Evolutionary conservation across 2,888 invertebrate species (phyloP), one percentile per base, ranked within the genome.

Genomic region (Lasioglossum figueresi): DNA sequence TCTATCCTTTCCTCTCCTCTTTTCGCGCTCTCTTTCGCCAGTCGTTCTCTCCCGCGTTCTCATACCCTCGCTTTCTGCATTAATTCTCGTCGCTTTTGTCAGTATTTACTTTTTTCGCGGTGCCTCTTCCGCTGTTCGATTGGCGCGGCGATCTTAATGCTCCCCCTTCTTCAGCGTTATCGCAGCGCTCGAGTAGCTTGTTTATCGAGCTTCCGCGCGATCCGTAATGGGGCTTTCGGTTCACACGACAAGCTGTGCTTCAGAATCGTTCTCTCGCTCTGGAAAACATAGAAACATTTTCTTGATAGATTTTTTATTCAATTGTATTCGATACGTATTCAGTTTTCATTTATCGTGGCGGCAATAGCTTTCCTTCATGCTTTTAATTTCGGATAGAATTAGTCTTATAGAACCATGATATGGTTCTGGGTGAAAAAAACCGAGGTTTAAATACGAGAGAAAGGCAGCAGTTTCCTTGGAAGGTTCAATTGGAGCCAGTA

Each of bases 141-240:
- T 86, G 81, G 79, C 83, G 82, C 78, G 77, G 75, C 71, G 77
- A 79, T 87, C 87, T 76, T 80, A 81, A 82, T 79, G 81, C 84
- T 34, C 70, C 72, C 79, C 79, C 85, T 79, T 84, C 84, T 73
- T 63, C 8, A 6, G 72, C 48, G 34, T 75, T 84, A 84, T 84
- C 79, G 79, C 40, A 37, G 34, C 75, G 16, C 79, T 84, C 27
- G 71, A 76, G 68, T 59, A 63, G 23, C 59, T 74, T 88, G 80
- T 82, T 87, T 79, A 76, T 76, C 80, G 73, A 43, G 56, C 71
- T 80, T 81, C 45, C 68, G 59, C 40, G 70, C 34, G 68, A 66
- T 66, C 78, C 43, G 27, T 59, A 43, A 56, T 27, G 45, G 68
- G 78, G 34, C 87, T 79, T 78, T 27, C 66, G 79, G 56, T 74